Evolutionary conservation across 2,888 invertebrate genomes (phyloP).

Genomic region (Cheilosia urbana): DNA sequence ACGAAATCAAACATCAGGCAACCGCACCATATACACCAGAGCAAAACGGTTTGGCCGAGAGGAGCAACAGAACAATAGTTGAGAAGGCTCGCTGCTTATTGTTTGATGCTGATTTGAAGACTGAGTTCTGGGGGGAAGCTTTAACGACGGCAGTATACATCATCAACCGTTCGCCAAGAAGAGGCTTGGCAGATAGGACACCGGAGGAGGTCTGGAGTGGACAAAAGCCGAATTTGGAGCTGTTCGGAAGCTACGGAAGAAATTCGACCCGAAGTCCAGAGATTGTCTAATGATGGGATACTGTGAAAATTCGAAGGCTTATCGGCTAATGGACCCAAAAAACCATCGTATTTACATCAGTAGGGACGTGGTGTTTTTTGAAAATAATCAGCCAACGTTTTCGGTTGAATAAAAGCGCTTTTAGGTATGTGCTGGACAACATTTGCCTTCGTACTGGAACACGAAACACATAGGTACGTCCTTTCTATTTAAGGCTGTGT

Average conservation of each 20-base stretch:
- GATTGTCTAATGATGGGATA: constrained; percentile 58
- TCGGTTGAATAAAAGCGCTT: too few relatives aligned
- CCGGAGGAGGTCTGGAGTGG: constrained; percentile 13
- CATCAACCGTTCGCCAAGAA: constrained; percentile 51
- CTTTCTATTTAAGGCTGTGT: too few relatives aligned
- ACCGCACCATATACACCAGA: constrained; percentile 40
- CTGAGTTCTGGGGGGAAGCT: constrained; percentile 75
- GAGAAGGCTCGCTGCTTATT: constrained; percentile 73
- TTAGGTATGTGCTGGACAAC: too few relatives aligned
- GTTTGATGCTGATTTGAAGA: constrained; percentile 59
- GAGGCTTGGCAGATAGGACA: constrained; percentile 19
- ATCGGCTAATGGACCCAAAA: constrained; percentile 21
- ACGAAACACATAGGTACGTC: too few relatives aligned
- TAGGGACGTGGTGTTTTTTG: constrained; percentile 27
- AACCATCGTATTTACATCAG: constrained; percentile 7
- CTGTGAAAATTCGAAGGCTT: constrained; percentile 50
- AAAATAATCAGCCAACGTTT: constrained; percentile 2
- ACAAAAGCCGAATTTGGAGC: constrained; percentile 28
- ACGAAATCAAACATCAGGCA: constrained; percentile 7
- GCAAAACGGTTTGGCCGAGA: constrained; percentile 52
- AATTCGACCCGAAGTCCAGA: constrained; percentile 53
- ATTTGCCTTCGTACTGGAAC: too few relatives aligned
- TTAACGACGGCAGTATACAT: constrained; percentile 75
- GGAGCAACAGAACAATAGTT: constrained; percentile 72
- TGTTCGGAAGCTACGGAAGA: constrained; percentile 16